Conservation (phyloP, 1,140 invertebrate genomes). For the Lucilia sericata region DNA sequence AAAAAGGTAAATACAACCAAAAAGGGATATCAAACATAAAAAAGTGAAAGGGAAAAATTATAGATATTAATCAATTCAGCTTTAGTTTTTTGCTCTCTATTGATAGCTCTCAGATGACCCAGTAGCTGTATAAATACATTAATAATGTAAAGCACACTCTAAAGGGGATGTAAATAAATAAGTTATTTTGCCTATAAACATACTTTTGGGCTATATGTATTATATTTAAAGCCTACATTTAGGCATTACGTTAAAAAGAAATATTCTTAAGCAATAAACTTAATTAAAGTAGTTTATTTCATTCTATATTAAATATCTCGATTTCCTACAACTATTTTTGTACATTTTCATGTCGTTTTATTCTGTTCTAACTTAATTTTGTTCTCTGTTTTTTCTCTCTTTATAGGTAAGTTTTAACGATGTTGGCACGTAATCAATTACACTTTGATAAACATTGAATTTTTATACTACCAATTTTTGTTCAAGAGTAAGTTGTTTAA, state of each 20-base stretch:
- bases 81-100: not conserved
- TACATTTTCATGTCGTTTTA: no score
- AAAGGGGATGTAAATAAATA: not conserved
- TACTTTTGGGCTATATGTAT: not conserved
- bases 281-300: slow-evolving; percentile 26
- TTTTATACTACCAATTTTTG: not conserved
- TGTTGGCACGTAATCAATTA: slow-evolving; percentile 37
- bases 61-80: not conserved
- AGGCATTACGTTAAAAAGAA: no score
- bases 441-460: slow-evolving; percentile 40
- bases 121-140: not conserved
- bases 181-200: not conserved
- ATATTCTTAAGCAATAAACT: not conserved
- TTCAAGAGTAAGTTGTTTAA: not conserved
- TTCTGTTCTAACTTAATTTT: slow-evolving; percentile 2
- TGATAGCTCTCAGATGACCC: not conserved
- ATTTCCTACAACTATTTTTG: not conserved
- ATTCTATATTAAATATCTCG: no score
- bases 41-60: not conserved
- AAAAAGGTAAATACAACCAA: no score
- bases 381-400: slow-evolving; percentile 8
- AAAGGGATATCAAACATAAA: no score
- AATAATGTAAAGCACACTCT: not conserved
- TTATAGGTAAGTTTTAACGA: slow-evolving; percentile 34
- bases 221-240: not conserved